These are phyloP conservation scores for Eonycteris spelaea DNA, from an alignment of 2,113 vertebrate species.

Conservation along the genomic window DNA sequence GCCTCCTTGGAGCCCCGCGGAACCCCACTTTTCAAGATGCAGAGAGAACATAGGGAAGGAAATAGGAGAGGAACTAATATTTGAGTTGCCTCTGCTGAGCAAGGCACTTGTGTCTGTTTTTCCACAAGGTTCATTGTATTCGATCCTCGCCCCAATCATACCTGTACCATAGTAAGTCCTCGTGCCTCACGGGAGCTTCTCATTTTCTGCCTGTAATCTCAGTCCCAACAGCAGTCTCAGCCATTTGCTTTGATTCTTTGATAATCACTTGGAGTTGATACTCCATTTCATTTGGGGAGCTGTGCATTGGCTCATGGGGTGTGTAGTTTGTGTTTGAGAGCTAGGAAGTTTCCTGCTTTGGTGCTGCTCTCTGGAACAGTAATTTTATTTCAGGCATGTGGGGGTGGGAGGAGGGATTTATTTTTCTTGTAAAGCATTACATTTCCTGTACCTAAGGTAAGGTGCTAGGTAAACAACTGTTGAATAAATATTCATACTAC, in stretches of 20 bases:
- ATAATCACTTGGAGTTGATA: not conserved
- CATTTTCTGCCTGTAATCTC: not conserved
- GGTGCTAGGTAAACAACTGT: not conserved
- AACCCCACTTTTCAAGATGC: not conserved
- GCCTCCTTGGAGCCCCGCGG: not conserved
- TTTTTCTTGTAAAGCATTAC: not conserved
- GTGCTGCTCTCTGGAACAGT: not conserved
- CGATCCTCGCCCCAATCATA: accelerated
- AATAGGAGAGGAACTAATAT: not conserved
- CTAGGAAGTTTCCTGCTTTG: not conserved
- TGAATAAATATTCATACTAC: not conserved
- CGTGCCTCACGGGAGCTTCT: accelerated
- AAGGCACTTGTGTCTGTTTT: not conserved
- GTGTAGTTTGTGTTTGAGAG: not conserved
- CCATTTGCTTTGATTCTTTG: not conserved
- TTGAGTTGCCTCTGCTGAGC: not conserved
- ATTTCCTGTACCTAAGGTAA: not conserved
- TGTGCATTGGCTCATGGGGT: not conserved
- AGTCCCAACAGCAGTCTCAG: not conserved
- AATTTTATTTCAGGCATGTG: not conserved
- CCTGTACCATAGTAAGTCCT: not conserved
- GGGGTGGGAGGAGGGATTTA: not conserved
- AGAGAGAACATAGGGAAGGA: not conserved
- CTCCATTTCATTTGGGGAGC: not conserved
- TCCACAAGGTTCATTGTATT: not conserved